phyloP scores from a whole-genome alignment of 2,888 invertebrate species.

The Phytoseiulus persimilis region DNA sequence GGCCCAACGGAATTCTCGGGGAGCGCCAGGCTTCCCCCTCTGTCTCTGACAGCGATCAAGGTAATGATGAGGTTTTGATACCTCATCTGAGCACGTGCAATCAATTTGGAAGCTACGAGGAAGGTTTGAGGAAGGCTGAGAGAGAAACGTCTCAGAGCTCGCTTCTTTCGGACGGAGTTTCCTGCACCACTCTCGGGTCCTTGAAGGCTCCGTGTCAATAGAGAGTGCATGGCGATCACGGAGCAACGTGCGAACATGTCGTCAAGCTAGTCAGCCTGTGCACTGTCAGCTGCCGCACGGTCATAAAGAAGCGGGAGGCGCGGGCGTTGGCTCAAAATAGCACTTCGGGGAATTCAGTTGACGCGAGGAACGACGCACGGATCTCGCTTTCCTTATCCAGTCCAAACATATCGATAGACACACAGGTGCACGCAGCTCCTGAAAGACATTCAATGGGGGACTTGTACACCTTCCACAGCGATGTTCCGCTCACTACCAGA shows the following conservation, averaged over 20 bases:
- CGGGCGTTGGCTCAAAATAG: neutral
- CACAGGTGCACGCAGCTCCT: neutral
- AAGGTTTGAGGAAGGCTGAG: no score
- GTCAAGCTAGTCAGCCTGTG: neutral
- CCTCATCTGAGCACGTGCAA: no score
- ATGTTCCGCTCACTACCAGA: no score
- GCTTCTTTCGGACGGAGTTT: no score
- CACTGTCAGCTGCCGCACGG: neutral
- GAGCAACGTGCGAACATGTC: neutral
- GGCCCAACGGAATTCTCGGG: no score
- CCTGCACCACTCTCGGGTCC: no score
- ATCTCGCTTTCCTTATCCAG: neutral
- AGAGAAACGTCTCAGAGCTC: no score
- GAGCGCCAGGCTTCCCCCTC: no score
- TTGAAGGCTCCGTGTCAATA: neutral
- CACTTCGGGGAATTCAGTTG: neutral
- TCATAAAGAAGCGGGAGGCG: neutral
- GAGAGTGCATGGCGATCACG: neutral
- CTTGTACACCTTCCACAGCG: neutral
- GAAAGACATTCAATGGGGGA: neutral
- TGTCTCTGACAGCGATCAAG: no score
- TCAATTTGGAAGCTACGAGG: no score
- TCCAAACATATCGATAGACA: neutral
- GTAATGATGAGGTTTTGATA: no score
- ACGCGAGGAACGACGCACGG: neutral